Evolutionary conservation across 2,797 vertebrate species (phyloP).

Genomic region (Bradypodion ventrale): DNA sequence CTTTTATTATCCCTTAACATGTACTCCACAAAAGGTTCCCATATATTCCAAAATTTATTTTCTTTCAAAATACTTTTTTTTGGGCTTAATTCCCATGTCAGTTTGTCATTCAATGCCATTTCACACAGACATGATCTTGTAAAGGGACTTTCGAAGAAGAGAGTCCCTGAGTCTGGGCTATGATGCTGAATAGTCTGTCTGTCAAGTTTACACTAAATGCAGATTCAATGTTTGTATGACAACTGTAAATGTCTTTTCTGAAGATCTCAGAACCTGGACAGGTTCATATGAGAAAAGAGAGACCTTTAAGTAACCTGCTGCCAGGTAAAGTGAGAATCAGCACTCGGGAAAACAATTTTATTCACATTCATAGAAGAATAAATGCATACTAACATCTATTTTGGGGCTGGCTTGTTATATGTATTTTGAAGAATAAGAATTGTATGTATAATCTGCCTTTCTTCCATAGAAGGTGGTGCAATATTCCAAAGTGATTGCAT

Average conservation of each 20-base stretch:
- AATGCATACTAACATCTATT: background rate
- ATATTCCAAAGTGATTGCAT: background rate
- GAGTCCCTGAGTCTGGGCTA: too few relatives aligned
- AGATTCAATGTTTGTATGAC: background rate
- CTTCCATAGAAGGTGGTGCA: background rate
- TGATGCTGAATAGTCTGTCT: too few relatives aligned
- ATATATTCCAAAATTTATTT: too few relatives aligned
- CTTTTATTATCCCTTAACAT: too few relatives aligned
- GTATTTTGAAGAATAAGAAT: background rate
- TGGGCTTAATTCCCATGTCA: too few relatives aligned
- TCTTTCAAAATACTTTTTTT: too few relatives aligned
- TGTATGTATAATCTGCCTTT: background rate
- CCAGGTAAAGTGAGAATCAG: background rate
- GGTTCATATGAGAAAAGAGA: background rate
- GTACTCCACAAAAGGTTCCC: too few relatives aligned
- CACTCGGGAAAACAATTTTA: background rate
- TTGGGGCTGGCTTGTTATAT: background rate
- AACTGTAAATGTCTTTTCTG: too few relatives aligned
- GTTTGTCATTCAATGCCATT: too few relatives aligned
- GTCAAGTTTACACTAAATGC: too few relatives aligned
- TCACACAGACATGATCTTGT: background rate
- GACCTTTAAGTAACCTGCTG: background rate
- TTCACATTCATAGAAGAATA: background rate
- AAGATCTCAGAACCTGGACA: background rate
- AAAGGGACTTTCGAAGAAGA: too few relatives aligned